phyloP scores from a whole-genome alignment of 1,140 invertebrate genomes.

The Dinothrombium tinctorium region DNA sequence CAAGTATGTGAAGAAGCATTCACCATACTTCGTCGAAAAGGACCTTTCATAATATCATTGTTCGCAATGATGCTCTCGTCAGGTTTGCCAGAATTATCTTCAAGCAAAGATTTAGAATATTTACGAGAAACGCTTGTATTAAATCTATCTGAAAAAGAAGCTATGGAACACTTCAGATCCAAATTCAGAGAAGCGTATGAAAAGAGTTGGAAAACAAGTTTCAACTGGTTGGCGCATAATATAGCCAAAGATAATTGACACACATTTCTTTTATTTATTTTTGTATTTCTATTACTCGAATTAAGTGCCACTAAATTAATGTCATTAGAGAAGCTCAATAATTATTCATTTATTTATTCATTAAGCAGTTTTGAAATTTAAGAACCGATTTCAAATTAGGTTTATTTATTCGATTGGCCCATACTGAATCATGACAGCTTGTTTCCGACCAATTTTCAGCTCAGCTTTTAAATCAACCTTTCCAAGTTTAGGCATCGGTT shows the following conservation, averaged over 20 bases:
- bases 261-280: too few species aligned
- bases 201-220: conserved; percentile 82
- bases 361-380: too few species aligned
- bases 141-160: conserved; percentile 51
- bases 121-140: conserved; percentile 33
- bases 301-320: too few species aligned
- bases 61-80: conserved; percentile 37
- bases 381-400: too few species aligned
- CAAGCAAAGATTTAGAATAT: conserved; percentile 30
- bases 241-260: conserved; percentile 72
- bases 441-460: too few species aligned
- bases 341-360: too few species aligned
- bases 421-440: too few species aligned
- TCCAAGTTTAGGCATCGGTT: too few species aligned
- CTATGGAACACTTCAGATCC: conserved; percentile 58
- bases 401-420: too few species aligned
- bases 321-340: too few species aligned
- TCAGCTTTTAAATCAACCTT: too few species aligned
- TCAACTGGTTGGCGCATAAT: conserved; percentile 85
- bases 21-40: conserved; percentile 33
- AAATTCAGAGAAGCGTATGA: conserved; percentile 74
- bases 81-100: conserved; percentile 32
- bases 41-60: conserved; percentile 31
- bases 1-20: conserved; percentile 49
- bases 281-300: too few species aligned